phyloP scores from a whole-genome alignment of 2,797 vertebrate species.

The Pteropus rufus region DNA sequence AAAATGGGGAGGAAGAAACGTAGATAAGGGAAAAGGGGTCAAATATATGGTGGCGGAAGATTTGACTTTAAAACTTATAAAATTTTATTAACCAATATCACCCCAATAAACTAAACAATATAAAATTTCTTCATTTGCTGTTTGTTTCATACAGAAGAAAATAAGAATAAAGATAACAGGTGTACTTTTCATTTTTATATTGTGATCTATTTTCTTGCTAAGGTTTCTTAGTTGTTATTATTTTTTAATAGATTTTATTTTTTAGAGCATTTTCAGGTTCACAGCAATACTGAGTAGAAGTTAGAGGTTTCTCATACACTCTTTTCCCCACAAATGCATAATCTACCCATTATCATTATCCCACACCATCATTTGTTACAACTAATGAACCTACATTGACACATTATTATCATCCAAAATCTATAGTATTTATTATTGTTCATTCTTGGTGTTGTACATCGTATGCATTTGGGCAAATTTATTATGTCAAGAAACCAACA shows the following conservation, averaged over 20 bases:
- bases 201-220: background rate
- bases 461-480: background rate
- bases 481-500: no score
- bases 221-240: background rate
- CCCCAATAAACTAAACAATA: background rate
- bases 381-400: background rate
- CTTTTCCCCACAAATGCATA: background rate
- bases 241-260: background rate
- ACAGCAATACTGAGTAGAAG: background rate
- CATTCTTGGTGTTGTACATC: background rate
- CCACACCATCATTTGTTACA: background rate
- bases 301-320: background rate
- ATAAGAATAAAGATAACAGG: background rate
- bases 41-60: no score
- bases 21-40: no score
- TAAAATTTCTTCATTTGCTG: background rate
- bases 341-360: background rate
- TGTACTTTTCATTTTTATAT: background rate
- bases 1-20: no score
- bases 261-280: background rate
- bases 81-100: no score
- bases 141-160: background rate
- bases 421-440: background rate
- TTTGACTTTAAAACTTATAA: no score
- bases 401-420: background rate